Evolutionary conservation across 2,888 invertebrate genomes (phyloP), one percentile per base, ranked within the genome.

Genomic region (Endotricha flammealis): DNA sequence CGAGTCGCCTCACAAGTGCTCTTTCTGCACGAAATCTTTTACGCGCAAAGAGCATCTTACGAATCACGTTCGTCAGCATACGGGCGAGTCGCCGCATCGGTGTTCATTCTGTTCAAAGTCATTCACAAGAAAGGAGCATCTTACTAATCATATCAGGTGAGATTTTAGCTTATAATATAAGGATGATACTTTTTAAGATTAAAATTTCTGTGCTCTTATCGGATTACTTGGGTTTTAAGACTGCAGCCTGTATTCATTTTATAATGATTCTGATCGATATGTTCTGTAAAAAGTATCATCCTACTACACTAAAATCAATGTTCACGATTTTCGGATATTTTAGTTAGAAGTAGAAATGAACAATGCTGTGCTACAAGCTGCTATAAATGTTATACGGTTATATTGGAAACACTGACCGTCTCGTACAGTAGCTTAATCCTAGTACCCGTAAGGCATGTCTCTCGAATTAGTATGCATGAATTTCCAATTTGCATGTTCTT

Each of bases 61-160:
- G 55, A 94, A 94, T 80, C 95, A 95, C 79, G 93, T 95, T 70
- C 89, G 95, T 35, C 95, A 95, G 70, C 95, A 95, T 76, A 95
- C 95, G 28, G 95, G 95, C 58, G 95, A 95, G 78, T 94, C 95
- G 53, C 95, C 95, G 41, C 95, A 95, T 64, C 91, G 93, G 47
- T 95, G 95, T 71, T 91, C 93, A 57, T 94, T 91, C 77, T 95
- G 95, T 86, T 91, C 93, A 38, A 92, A 93, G 72, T 91, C 92
- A 34, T 93, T 93, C 78, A 92, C 92, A 20, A 38, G 42, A 13
- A 39, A 39, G 77, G 95, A 95, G 70, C 95, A 95, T 75, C 89
- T 95, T 49, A 94, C 93, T 48, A 94, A 94, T 75, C 95, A 95
- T 66, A 92, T 95, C 71, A 89, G 92, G 80, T 88, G 58, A 64